A percentile compares a stretch with the other conserved stretches of the same genome.
These are phyloP conservation scores for Heliconius erato DNA, from an alignment of 2,888 invertebrate species.

Conservation along the genomic window DNA sequence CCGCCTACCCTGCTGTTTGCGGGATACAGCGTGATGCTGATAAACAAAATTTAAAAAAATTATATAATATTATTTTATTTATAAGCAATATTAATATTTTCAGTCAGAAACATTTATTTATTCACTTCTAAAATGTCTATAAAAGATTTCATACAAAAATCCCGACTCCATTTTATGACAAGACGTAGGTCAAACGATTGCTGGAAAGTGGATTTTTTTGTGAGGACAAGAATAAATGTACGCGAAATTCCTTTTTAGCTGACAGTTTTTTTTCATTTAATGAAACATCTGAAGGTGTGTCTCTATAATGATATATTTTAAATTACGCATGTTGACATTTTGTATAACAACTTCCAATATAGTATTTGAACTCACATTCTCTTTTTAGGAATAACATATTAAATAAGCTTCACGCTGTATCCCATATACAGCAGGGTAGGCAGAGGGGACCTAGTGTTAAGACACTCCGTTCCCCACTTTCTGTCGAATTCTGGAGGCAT, in stretches of 20 bases:
- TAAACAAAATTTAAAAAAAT: too few species aligned
- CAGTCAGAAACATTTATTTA: not conserved
- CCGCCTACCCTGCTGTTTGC: too few species aligned
- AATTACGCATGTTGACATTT: not conserved
- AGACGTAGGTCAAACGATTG: not conserved
- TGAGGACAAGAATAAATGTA: not conserved
- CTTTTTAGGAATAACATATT: too few species aligned
- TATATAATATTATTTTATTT: not conserved
- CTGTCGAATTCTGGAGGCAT: too few species aligned
- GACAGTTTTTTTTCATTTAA: slow-evolving; percentile 2
- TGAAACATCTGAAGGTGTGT: not conserved
- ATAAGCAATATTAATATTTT: not conserved
- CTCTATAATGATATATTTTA: not conserved
- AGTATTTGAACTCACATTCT: too few species aligned
- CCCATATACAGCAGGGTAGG: too few species aligned
- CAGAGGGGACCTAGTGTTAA: too few species aligned
- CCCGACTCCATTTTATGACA: not conserved
- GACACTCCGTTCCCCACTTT: too few species aligned
- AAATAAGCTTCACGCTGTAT: too few species aligned
- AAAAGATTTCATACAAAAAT: not conserved
- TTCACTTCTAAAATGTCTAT: not conserved
- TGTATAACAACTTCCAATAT: not conserved
- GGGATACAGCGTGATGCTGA: too few species aligned
- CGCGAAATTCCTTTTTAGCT: slow-evolving; percentile 6
- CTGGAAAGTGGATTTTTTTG: not conserved